Conservation (phyloP, 2,797 vertebrate species). For the Lithobates sylvaticus region DNA sequence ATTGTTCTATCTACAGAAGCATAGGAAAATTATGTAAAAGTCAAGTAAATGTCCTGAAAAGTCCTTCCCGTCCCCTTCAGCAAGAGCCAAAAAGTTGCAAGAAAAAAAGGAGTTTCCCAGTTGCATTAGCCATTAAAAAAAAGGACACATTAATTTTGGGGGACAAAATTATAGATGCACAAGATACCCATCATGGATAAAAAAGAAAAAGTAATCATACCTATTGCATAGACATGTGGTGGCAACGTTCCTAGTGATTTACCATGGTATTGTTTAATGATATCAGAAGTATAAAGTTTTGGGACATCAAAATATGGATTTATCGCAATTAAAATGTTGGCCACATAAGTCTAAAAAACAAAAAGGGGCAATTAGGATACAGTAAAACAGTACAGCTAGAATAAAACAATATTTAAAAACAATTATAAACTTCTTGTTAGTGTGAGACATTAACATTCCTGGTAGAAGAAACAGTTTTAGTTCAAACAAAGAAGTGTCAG, state of each 20-base stretch:
- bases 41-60: too few relatives aligned
- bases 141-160: not conserved
- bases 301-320: constrained; percentile 96
- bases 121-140: too few relatives aligned
- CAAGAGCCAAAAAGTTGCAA: too few relatives aligned
- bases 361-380: not conserved
- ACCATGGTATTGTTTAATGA: constrained; percentile 89
- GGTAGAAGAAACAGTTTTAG: too few relatives aligned
- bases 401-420: not conserved
- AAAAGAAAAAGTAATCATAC: constrained; percentile 70
- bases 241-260: constrained; percentile 92
- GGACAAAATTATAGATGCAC: not conserved
- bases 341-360: constrained; percentile 89
- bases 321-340: constrained; percentile 97
- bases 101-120: too few relatives aligned
- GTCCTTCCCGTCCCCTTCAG: too few relatives aligned
- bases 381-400: not conserved
- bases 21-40: too few relatives aligned
- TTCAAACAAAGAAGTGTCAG: too few relatives aligned
- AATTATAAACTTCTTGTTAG: too few relatives aligned
- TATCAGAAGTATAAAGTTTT: constrained; percentile 88
- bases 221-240: constrained; percentile 95
- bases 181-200: not conserved
- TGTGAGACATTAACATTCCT: not conserved
- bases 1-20: too few relatives aligned